Percentiles rank a stretch among this genome's conserved stretches.
Evolutionary conservation across 2,888 invertebrate species (phyloP).

Genomic region (Microctonus hyperodae): DNA sequence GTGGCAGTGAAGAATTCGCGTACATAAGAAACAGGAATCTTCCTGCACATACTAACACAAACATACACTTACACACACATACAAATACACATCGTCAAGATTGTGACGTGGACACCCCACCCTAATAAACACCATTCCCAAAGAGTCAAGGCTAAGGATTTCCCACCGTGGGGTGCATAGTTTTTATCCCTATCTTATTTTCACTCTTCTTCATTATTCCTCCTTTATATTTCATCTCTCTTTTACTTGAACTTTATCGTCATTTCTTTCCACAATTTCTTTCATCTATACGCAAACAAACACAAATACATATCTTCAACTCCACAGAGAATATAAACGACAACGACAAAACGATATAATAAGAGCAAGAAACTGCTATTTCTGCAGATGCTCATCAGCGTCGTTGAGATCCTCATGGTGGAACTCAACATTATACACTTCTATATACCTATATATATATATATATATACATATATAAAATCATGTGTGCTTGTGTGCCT

Average conservation of each 20-base stretch:
- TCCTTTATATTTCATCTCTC: conserved; percentile 9
- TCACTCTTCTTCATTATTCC: conserved; percentile 31
- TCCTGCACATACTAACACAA: conserved; percentile 10
- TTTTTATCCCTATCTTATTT: conserved; percentile 32
- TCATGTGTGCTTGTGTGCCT: too few species aligned
- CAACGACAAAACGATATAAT: conserved; percentile 33
- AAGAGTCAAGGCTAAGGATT: conserved; percentile 48
- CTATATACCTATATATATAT: conserved; percentile 10
- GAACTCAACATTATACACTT: conserved; percentile 24
- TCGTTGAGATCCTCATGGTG: conserved; percentile 28
- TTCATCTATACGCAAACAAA: too few species aligned
- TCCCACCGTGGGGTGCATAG: conserved; percentile 43
- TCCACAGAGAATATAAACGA: neutral
- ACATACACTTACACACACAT: conserved; percentile 29
- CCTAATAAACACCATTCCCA: neutral
- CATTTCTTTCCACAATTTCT: conserved; percentile 21
- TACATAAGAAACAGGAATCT: neutral
- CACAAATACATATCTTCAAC: neutral
- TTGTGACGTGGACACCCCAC: neutral
- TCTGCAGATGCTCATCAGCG: conserved; percentile 42
- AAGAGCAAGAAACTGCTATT: conserved; percentile 41
- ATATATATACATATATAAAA: too few species aligned
- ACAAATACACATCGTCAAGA: conserved; percentile 26
- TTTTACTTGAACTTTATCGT: neutral
- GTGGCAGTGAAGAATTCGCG: conserved; percentile 5